phyloP scores from a whole-genome alignment of 2,113 vertebrate genomes.

The human region DNA sequence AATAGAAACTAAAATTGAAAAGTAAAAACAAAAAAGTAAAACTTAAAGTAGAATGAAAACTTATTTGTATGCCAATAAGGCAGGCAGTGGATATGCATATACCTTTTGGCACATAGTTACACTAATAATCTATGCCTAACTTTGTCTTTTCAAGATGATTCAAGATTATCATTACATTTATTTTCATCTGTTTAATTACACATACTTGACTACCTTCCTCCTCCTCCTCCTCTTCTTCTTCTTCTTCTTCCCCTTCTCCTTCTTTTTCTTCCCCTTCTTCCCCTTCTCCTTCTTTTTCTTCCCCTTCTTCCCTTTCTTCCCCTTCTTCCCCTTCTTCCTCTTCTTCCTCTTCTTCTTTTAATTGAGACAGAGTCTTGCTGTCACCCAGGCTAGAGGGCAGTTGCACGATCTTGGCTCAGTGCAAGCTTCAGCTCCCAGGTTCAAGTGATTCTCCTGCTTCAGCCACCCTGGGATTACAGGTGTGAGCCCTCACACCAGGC shows the following conservation, averaged over 20 bases:
- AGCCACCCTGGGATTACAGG: too few relatives aligned
- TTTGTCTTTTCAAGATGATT: conserved; percentile 8
- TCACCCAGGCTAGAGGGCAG: too few relatives aligned
- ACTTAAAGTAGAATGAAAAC: neutral
- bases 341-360: too few relatives aligned
- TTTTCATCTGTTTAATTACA: neutral
- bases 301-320: rapidly evolving
- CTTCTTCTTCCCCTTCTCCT: rapidly evolving
- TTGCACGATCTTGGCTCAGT: too few relatives aligned
- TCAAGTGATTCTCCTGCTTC: too few relatives aligned
- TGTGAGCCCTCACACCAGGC: too few relatives aligned
- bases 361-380: too few relatives aligned
- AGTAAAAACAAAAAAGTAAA: neutral
- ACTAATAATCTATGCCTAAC: neutral
- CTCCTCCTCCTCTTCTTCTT: rapidly evolving
- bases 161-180: neutral
- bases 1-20: neutral
- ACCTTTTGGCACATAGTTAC: neutral
- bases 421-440: too few relatives aligned
- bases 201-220: neutral
- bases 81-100: neutral
- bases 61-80: neutral
- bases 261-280: too few relatives aligned
- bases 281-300: rapidly evolving
- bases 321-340: rapidly evolving